Conservation (phyloP, 2,888 invertebrate species). For the Monoplex corrugatus region DNA sequence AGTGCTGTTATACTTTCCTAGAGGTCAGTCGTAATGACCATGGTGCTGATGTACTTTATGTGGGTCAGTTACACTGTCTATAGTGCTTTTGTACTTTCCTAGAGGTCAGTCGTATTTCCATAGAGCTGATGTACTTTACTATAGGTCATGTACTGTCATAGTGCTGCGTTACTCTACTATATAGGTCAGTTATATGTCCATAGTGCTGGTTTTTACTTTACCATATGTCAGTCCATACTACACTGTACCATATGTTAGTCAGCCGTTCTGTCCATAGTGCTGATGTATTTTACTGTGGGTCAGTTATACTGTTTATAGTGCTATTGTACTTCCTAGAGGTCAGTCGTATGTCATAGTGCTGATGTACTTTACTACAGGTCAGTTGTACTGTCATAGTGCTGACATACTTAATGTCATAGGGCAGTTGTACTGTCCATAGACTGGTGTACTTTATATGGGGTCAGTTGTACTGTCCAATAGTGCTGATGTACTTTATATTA, state of each 20-base stretch:
- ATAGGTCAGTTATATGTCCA: constrained; percentile 59
- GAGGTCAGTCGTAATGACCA: not conserved
- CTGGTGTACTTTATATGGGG: no score
- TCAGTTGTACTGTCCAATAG: no score
- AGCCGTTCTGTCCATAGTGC: constrained; percentile 58
- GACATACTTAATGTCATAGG: no score
- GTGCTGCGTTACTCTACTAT: constrained; percentile 78
- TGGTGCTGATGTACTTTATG: not conserved
- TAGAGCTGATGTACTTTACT: not conserved
- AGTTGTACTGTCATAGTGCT: no score
- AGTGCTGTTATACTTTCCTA: not conserved
- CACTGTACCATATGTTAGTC: no score
- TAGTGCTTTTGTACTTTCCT: not conserved
- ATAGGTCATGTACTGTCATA: constrained; percentile 60
- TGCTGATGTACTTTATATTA: no score
- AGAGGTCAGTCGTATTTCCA: not conserved
- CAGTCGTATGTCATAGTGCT: no score
- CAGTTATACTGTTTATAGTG: not conserved
- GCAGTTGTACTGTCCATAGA: no score
- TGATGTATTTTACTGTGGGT: constrained; percentile 9
- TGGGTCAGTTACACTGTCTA: not conserved
- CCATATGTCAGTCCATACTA: no score
- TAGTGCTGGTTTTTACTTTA: no score
- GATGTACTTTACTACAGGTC: no score
- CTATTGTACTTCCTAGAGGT: not conserved